These are phyloP conservation scores for Sarcophilus harrisii DNA, from an alignment of 2,797 vertebrate species.

Conservation along the genomic window DNA sequence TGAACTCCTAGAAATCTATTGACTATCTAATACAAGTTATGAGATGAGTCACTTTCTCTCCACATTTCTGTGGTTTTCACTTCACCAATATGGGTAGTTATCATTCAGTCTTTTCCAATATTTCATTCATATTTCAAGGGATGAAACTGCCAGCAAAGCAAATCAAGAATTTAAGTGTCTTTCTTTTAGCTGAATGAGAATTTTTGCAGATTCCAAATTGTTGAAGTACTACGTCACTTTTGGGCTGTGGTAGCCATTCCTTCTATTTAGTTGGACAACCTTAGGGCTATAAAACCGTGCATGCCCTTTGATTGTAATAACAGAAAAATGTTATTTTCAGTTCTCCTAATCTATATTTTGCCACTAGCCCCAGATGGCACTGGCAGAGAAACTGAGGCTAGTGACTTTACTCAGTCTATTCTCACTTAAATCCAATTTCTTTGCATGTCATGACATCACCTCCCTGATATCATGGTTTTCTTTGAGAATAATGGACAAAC, in stretches of 20 bases:
- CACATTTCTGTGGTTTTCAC: not conserved
- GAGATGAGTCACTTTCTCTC: not conserved
- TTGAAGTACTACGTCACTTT: not conserved
- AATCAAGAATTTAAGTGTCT: not conserved
- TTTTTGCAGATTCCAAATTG: not conserved
- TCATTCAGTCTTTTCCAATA: not conserved
- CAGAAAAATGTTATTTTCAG: no score
- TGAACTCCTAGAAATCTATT: not conserved
- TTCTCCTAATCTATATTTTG: no score
- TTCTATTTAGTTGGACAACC: not conserved
- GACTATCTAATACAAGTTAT: not conserved
- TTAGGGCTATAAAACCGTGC: not conserved
- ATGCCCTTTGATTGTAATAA: not conserved
- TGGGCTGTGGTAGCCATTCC: not conserved
- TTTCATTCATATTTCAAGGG: not conserved
- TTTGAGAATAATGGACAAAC: no score
- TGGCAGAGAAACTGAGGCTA: no score
- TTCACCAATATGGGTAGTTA: not conserved
- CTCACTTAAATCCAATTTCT: no score
- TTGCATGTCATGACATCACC: no score
- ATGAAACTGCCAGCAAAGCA: not conserved
- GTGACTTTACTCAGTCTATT: no score
- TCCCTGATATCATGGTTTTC: no score
- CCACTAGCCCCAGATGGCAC: no score
- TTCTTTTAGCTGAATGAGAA: not conserved